Conservation (phyloP, 2,113 vertebrate genomes). For the Todiramphus saurophagus region DNA sequence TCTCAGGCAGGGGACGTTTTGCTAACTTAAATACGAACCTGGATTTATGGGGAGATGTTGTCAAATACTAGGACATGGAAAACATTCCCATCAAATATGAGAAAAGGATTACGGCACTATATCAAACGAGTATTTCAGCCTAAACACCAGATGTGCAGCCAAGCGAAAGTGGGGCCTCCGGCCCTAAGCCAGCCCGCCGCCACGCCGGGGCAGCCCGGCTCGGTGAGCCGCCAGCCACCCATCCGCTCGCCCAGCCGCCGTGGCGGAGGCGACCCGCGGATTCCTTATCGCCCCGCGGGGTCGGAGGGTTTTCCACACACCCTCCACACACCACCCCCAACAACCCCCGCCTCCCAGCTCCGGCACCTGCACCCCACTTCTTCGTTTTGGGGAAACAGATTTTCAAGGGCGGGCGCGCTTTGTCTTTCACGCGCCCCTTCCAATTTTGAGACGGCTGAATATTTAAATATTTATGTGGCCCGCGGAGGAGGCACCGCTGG, state of each 20-base stretch:
- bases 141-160: slow-evolving; percentile 55
- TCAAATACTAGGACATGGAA: slow-evolving; percentile 76
- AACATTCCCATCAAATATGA: slow-evolving; percentile 77
- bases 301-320: background rate
- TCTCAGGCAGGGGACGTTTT: slow-evolving; percentile 83
- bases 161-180: slow-evolving; percentile 40
- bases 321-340: too few relatives aligned
- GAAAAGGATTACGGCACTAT: slow-evolving; percentile 71
- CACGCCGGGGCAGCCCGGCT: background rate
- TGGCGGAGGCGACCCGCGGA: background rate
- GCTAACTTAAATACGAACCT: slow-evolving; percentile 78
- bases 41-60: slow-evolving; percentile 77
- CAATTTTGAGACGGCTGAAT: background rate
- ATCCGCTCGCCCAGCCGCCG: background rate
- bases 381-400: background rate
- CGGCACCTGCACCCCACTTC: background rate
- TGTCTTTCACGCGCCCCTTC: background rate
- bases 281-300: too few relatives aligned
- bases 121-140: slow-evolving; percentile 70
- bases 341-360: too few relatives aligned
- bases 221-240: background rate
- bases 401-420: background rate
- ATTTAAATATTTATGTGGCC: background rate
- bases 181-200: background rate
- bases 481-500: background rate